These are phyloP conservation scores for Cyanoramphus novaezelandiae DNA, from an alignment of 2,113 vertebrate genomes.

Conservation along the genomic window DNA sequence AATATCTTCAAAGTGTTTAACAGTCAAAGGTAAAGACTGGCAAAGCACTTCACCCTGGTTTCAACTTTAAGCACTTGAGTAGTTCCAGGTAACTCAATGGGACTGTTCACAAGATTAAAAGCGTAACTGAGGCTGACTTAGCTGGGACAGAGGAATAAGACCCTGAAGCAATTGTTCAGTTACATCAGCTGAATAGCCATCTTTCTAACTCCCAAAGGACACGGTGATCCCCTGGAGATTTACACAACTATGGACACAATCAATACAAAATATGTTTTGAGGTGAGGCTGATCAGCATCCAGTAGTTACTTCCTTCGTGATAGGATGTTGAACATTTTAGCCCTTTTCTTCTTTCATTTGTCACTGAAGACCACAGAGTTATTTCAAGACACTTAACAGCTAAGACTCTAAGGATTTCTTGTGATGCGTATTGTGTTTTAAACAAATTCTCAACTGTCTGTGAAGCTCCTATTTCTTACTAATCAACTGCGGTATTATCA, in stretches of 20 bases:
- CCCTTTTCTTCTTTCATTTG: background rate
- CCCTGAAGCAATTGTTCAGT: rapidly evolving
- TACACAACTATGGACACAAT: background rate
- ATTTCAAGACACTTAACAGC: background rate
- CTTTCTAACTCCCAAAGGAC: background rate
- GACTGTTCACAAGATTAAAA: background rate
- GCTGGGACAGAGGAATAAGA: background rate
- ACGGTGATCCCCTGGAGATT: background rate
- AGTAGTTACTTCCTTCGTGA: background rate
- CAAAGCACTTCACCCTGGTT: background rate
- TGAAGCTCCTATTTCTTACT: background rate
- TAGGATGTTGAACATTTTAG: background rate
- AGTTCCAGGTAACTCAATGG: background rate
- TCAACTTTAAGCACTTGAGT: background rate
- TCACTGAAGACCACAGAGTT: background rate
- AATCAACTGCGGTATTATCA: background rate
- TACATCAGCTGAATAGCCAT: background rate
- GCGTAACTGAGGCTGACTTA: background rate
- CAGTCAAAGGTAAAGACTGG: background rate
- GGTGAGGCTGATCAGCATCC: background rate
- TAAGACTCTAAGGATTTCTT: background rate
- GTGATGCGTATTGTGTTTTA: background rate
- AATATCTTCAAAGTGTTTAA: background rate
- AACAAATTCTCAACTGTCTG: background rate
- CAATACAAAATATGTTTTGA: background rate